Evolutionary conservation across 2,888 invertebrate genomes (phyloP).

Genomic region (Diloba caeruleocephala): DNA sequence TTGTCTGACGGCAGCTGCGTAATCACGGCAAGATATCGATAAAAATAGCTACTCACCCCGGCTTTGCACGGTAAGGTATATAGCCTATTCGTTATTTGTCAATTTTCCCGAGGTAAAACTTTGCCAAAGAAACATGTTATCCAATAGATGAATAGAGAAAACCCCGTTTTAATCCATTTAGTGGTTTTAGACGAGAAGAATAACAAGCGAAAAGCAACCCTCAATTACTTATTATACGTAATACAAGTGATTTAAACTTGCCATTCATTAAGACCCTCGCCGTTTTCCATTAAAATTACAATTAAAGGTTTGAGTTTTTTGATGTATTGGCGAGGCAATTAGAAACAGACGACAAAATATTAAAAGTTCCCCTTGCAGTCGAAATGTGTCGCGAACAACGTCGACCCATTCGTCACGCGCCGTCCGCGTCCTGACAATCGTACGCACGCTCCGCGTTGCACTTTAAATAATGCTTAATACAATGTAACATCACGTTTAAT

Average conservation of each 20-base stretch:
- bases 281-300: constrained; percentile 61
- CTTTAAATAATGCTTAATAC: constrained; percentile 59
- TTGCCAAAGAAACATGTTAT: too few relatives aligned
- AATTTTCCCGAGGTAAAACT: too few relatives aligned
- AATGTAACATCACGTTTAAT: constrained; percentile 47
- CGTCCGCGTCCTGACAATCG: constrained; percentile 64
- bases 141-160: too few relatives aligned
- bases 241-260: neutral
- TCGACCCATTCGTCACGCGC: constrained; percentile 70
- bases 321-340: constrained; percentile 74
- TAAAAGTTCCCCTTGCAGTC: constrained; percentile 75
- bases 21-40: too few relatives aligned
- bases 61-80: too few relatives aligned
- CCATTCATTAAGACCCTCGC: constrained; percentile 52
- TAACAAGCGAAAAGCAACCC: too few relatives aligned
- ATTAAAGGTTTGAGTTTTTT: constrained; percentile 62
- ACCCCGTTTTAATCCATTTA: too few relatives aligned
- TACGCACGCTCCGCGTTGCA: constrained; percentile 58
- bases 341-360: constrained; percentile 81
- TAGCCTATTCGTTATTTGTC: too few relatives aligned
- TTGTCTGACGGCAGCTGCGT: too few relatives aligned
- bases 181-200: too few relatives aligned
- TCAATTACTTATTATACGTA: too few relatives aligned
- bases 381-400: constrained; percentile 67
- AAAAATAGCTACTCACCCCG: too few relatives aligned